These are phyloP conservation scores for Coenonympha glycerion DNA, from an alignment of 2,888 invertebrate species.

Conservation along the genomic window DNA sequence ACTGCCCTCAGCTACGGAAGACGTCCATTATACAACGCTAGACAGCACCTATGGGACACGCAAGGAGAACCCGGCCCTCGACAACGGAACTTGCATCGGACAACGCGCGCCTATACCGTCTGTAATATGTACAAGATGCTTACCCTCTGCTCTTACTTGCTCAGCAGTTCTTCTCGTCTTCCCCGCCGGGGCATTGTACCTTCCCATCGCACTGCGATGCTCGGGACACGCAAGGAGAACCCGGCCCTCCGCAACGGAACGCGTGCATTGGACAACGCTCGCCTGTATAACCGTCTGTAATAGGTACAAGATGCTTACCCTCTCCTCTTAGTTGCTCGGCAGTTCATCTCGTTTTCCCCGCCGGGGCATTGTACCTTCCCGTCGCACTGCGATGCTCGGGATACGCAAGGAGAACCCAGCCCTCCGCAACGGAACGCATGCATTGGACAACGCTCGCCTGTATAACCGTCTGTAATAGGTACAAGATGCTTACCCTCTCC, in stretches of 20 bases:
- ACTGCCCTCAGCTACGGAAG: slow-evolving; percentile 80
- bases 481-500: slow-evolving; percentile 74
- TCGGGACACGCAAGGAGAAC: slow-evolving; percentile 83
- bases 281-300: slow-evolving; percentile 55
- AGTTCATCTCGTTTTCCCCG: slow-evolving; percentile 85
- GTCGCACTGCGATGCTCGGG: slow-evolving; percentile 87
- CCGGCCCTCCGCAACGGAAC: slow-evolving; percentile 80
- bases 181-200: slow-evolving; percentile 84
- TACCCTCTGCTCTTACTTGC: slow-evolving; percentile 75
- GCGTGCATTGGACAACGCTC: slow-evolving; percentile 82
- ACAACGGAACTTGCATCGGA: slow-evolving; percentile 82
- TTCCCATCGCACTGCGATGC: slow-evolving; percentile 88
- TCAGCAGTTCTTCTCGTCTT: slow-evolving; percentile 82
- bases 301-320: too few species aligned
- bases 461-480: too few species aligned
- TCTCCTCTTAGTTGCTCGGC: slow-evolving; percentile 74
- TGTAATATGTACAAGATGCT: too few species aligned
- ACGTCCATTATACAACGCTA: slow-evolving; percentile 82
- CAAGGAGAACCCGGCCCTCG: slow-evolving; percentile 80
- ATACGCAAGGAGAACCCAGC: slow-evolving; percentile 82
- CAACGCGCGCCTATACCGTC: slow-evolving; percentile 73
- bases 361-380: slow-evolving; percentile 84
- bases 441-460: slow-evolving; percentile 77
- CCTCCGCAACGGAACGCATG: slow-evolving; percentile 83
- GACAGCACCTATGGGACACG: slow-evolving; percentile 79